Evolutionary conservation across 2,888 invertebrate genomes (phyloP), one percentile per base, ranked within the genome.

Genomic region (Drosophila parthenogenetica): DNA sequence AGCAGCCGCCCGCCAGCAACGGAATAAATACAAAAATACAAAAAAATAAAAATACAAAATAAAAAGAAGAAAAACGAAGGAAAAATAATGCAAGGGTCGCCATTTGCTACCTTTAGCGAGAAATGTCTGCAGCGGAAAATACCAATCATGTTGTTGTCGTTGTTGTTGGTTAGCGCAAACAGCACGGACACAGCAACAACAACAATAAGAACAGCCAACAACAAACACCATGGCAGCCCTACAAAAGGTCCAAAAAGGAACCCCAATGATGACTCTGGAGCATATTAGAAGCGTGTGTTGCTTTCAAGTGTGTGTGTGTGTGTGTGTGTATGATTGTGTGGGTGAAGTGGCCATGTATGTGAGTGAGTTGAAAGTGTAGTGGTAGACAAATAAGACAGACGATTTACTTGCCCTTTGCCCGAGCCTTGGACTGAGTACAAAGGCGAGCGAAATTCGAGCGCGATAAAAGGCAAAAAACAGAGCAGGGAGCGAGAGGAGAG

Each of bases 101-200:
- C 42, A 32, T 50, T 58, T 29, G 69, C 69, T 68, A 68, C 69
- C 69, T 76, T 77, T 72, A 19, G 70, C 70, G 65, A 69, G 71
- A 82, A 88, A 83, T 88, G 89, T 86, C 86, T 86, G 87, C 88
- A 78, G 73, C 86, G 86, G 86, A 86, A 86, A 88, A 83, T 86
- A 75, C 87, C 86, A 86, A 86, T 86, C 86, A 86, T 86, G 80
- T 73, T 78, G 89, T 72, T 87, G 87, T 61, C 57, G 70, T 61
- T 77, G 71, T 46, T 73, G 73, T 76, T 82, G 86, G 75, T 75
- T 73, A 45, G 77, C 65, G 54, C 69, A 84, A 81, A 85, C 71
- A 81, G 16, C 58, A 37, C 43, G 29, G 29, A 35, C 35, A 35
- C 50, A 35, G 51, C 46, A 46, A 43, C 39, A 45, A 17, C 45